phyloP scores from a whole-genome alignment of 2,888 invertebrate species.

The Oligia fasciuncula region DNA sequence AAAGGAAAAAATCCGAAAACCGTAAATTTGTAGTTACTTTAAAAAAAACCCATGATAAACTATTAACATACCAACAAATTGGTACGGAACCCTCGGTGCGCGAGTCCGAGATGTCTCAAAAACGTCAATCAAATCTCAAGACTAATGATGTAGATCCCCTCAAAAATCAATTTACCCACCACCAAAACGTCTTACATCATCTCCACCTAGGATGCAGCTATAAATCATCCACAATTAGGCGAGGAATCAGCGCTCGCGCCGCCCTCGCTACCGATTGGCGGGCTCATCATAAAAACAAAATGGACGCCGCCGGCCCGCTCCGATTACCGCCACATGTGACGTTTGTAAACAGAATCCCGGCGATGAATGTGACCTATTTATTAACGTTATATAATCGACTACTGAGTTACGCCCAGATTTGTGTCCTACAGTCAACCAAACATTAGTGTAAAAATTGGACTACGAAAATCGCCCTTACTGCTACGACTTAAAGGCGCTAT shows the following conservation, averaged over 20 bases:
- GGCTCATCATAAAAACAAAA: conserved; percentile 78
- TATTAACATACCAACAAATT: too few species aligned
- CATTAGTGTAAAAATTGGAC: neutral
- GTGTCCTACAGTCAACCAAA: neutral
- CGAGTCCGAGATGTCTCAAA: too few species aligned
- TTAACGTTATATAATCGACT: conserved; percentile 47
- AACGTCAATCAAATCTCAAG: too few species aligned
- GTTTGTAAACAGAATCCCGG: conserved; percentile 65
- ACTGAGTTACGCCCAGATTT: conserved; percentile 56
- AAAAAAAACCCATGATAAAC: too few species aligned
- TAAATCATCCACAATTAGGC: conserved; percentile 60
- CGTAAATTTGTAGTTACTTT: too few species aligned
- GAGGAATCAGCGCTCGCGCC: conserved; percentile 73
- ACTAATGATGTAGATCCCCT: too few species aligned
- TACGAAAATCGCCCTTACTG: neutral
- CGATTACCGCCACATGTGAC: conserved; percentile 74
- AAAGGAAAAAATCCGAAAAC: too few species aligned
- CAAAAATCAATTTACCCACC: too few species aligned
- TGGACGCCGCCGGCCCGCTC: conserved; percentile 79
- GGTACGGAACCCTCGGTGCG: too few species aligned
- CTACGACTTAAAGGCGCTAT: neutral
- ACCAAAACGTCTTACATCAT: neutral
- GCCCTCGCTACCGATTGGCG: conserved; percentile 82
- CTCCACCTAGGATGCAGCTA: conserved; percentile 18
- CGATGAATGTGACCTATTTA: conserved; percentile 77